These are phyloP conservation scores for Prostheceraeus crozeri DNA, from an alignment of 2,888 invertebrate genomes.

Conservation along the genomic window DNA sequence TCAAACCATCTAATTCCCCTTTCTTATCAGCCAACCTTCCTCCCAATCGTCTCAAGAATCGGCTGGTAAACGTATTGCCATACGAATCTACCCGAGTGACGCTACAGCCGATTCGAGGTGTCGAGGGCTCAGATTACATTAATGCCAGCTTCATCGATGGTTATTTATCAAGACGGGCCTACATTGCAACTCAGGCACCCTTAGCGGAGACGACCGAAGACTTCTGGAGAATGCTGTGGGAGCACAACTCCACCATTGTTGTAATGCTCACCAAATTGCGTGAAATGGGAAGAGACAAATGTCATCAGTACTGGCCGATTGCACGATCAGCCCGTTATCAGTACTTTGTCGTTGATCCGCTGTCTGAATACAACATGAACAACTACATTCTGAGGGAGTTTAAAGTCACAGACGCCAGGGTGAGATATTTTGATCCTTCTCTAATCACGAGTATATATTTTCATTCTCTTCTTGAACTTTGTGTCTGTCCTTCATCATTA, in stretches of 20 bases:
- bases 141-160: constrained; percentile 53
- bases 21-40: constrained; percentile 91
- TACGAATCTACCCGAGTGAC: constrained; percentile 90
- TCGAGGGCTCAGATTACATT: constrained; percentile 62
- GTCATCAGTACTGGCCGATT: constrained; percentile 71
- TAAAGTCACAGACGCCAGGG: constrained; percentile 90
- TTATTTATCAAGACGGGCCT: constrained; percentile 41
- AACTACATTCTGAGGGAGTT: constrained; percentile 96
- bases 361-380: constrained; percentile 98
- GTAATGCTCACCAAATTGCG: constrained; percentile 98
- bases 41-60: constrained; percentile 95
- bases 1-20: not conserved
- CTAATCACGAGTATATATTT: too few species aligned
- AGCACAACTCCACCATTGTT: constrained; percentile 95
- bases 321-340: constrained; percentile 92
- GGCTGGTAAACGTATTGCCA: constrained; percentile 91
- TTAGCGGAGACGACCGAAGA: constrained; percentile 35
- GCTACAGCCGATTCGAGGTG: constrained; percentile 75
- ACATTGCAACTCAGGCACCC: constrained; percentile 39
- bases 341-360: constrained; percentile 94
- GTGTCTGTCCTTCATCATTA: too few species aligned
- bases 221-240: constrained; percentile 67
- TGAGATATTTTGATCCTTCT: too few species aligned
- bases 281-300: constrained; percentile 86
- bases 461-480: too few species aligned